phyloP scores from a whole-genome alignment of 1,140 invertebrate genomes.

The Tetragnatha versicolor region DNA sequence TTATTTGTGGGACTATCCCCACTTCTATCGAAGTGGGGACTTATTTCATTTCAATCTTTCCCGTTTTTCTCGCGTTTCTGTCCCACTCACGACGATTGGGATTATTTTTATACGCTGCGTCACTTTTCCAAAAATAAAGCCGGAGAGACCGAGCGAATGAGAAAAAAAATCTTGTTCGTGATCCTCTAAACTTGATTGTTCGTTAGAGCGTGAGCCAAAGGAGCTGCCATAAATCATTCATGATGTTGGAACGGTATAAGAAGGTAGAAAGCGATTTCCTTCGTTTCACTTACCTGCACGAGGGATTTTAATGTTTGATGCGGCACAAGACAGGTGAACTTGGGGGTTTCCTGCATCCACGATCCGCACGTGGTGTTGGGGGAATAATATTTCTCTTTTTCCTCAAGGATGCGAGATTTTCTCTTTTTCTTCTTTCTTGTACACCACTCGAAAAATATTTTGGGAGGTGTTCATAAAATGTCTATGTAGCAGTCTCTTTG shows the following conservation, averaged over 20 bases:
- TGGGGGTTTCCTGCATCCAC: too few relatives aligned
- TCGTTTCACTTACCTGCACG: not conserved
- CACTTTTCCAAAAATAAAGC: conserved; percentile 22
- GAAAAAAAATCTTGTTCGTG: conserved; percentile 17
- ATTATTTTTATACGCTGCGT: conserved; percentile 26
- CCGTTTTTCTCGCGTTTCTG: not conserved
- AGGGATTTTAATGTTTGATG: conserved; percentile 10
- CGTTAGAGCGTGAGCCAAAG: conserved; percentile 5
- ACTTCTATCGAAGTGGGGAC: too few relatives aligned
- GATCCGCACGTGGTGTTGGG: too few relatives aligned
- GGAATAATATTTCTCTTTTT: too few relatives aligned
- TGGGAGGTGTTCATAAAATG: too few relatives aligned
- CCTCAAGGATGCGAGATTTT: too few relatives aligned
- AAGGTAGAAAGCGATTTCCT: conserved; percentile 1
- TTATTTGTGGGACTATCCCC: too few relatives aligned
- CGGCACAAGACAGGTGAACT: not conserved
- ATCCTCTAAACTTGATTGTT: conserved; percentile 34
- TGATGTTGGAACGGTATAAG: conserved; percentile 11
- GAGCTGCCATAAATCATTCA: conserved; percentile 30
- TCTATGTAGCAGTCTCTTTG: too few relatives aligned
- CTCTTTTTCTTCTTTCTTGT: too few relatives aligned
- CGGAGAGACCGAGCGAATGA: not conserved
- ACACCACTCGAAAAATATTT: too few relatives aligned
- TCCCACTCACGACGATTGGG: not conserved
- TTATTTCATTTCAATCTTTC: too few relatives aligned